phyloP scores from a whole-genome alignment of 2,888 invertebrate species.

The Drosophila fungiperda region DNA sequence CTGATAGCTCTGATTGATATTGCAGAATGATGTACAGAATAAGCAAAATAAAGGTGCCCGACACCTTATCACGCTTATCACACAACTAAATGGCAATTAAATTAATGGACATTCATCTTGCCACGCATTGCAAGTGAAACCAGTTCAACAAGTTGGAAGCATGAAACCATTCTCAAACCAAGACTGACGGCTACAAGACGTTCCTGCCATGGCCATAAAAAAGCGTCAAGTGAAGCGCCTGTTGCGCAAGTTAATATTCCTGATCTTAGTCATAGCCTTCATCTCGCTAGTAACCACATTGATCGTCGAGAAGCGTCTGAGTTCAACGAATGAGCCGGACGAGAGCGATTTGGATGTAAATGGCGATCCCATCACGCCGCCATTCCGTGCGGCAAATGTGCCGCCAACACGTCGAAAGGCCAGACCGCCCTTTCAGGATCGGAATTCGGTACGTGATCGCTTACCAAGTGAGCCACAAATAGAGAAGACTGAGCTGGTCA shows the following conservation, averaged over 20 bases:
- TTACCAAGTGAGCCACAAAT: not conserved
- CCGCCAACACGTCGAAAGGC: slow-evolving; percentile 62
- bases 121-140: slow-evolving; percentile 46
- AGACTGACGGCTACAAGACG: slow-evolving; percentile 28
- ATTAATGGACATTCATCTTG: slow-evolving; percentile 13
- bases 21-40: slow-evolving; percentile 56
- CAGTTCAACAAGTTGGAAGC: slow-evolving; percentile 5
- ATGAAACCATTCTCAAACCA: slow-evolving; percentile 4
- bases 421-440: slow-evolving; percentile 75
- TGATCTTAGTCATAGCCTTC: slow-evolving; percentile 51
- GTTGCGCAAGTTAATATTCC: slow-evolving; percentile 64
- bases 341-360: slow-evolving; percentile 66
- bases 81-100: not conserved
- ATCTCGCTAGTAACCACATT: slow-evolving; percentile 65
- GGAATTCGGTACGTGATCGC: slow-evolving; percentile 45
- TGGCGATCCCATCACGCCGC: slow-evolving; percentile 73
- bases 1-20: slow-evolving; percentile 60
- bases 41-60: slow-evolving; percentile 21
- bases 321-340: slow-evolving; percentile 10
- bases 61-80: slow-evolving; percentile 37
- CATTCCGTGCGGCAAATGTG: slow-evolving; percentile 50
- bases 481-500: not conserved
- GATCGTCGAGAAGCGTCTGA: slow-evolving; percentile 68
- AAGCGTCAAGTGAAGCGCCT: slow-evolving; percentile 76
- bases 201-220: slow-evolving; percentile 68